phyloP scores from a whole-genome alignment of 2,888 invertebrate genomes.

The Diaprepes abbreviatus region DNA sequence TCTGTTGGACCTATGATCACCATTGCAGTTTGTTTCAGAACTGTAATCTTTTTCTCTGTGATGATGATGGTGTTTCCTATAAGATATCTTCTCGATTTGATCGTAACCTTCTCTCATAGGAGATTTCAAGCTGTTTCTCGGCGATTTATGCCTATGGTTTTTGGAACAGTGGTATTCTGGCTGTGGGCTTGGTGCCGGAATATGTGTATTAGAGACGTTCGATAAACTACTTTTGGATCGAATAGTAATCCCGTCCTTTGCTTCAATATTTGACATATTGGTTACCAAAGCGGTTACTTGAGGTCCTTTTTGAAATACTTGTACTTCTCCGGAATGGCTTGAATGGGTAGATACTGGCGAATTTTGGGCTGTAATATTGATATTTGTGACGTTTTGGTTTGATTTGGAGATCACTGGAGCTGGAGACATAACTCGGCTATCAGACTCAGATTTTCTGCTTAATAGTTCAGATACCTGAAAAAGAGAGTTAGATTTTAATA shows the following conservation, averaged over 20 bases:
- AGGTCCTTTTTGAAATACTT: constrained; percentile 84
- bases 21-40: constrained; percentile 73
- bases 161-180: constrained; percentile 58
- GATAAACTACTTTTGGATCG: constrained; percentile 70
- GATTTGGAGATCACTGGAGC: constrained; percentile 68
- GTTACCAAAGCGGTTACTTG: constrained; percentile 83
- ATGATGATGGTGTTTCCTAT: constrained; percentile 61
- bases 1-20: constrained; percentile 66
- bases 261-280: constrained; percentile 71
- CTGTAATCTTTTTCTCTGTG: constrained; percentile 70
- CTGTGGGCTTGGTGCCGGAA: constrained; percentile 63
- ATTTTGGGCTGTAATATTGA: constrained; percentile 76
- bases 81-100: constrained; percentile 62
- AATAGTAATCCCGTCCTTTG: constrained; percentile 66
- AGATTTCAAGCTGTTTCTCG: constrained; percentile 63
- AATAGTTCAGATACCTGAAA: constrained; percentile 69
- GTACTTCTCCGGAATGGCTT: constrained; percentile 64
- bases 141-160: constrained; percentile 60
- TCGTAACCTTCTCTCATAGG: constrained; percentile 70
- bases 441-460: constrained; percentile 63
- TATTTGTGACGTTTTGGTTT: constrained; percentile 78
- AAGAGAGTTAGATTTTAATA: constrained; percentile 1
- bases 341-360: constrained; percentile 53
- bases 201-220: constrained; percentile 72
- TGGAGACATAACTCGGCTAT: constrained; percentile 58